Evolutionary conservation across 2,888 invertebrate genomes (phyloP).

Genomic region (Stegana nigrithorax): DNA sequence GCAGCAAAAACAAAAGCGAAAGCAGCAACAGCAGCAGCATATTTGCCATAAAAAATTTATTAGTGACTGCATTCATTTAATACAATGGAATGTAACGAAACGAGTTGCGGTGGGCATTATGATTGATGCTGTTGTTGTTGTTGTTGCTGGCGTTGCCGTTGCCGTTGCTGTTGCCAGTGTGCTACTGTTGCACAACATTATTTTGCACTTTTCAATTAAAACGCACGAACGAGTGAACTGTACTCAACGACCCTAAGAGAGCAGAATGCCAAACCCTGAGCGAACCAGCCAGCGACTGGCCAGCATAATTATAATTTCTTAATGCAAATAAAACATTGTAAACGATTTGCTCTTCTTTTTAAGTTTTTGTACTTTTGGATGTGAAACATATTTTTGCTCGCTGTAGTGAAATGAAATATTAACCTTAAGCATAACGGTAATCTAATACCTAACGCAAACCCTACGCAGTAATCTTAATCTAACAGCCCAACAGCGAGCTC

Average conservation of each 20-base stretch:
- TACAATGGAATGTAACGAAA: conserved; percentile 8
- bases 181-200: conserved; percentile 42
- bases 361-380: neutral
- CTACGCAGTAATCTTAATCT: no score
- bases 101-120: conserved; percentile 8
- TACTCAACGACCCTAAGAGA: no score
- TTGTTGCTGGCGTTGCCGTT: neutral
- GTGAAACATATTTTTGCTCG: no score
- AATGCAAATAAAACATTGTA: conserved; percentile 49
- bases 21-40: no score
- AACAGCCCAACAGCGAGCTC: no score
- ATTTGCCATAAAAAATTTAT: no score
- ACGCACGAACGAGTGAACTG: conserved; percentile 1
- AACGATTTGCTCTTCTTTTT: neutral
- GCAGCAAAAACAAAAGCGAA: no score
- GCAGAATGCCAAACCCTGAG: no score
- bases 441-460: no score
- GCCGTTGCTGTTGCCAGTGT: neutral
- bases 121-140: no score
- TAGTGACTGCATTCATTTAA: conserved; percentile 2
- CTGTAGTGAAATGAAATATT: no score
- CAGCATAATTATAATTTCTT: conserved; percentile 61
- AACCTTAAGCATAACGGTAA: no score
- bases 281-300: neutral
- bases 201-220: conserved; percentile 62